A percentile compares a stretch with the other conserved stretches of the same genome.
Conservation (phyloP, 1,140 invertebrate species). For the Pseudomyrmex concolor region DNA sequence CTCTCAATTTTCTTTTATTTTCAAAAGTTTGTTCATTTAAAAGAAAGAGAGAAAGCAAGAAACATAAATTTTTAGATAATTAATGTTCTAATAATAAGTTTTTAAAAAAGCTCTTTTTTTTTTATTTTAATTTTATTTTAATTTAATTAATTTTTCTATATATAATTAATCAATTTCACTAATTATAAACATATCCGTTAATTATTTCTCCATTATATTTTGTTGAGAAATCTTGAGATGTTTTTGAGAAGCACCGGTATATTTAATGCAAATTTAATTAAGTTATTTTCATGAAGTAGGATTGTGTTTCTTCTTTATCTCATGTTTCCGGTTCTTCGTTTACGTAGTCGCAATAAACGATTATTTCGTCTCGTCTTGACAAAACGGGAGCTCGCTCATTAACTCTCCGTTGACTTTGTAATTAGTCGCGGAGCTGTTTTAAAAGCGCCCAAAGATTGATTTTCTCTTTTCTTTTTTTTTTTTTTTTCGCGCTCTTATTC, state of each 20-base stretch:
- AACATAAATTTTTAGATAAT: background rate
- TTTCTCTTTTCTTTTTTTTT: background rate
- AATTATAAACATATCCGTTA: no score
- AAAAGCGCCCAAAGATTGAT: background rate
- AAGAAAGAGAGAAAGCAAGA: background rate
- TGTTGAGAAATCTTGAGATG: background rate
- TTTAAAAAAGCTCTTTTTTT: background rate
- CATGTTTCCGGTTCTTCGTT: background rate
- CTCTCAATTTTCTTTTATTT: background rate
- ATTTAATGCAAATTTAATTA: slow-evolving; percentile 8
- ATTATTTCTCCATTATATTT: background rate
- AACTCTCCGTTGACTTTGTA: background rate
- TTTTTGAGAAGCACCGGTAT: background rate
- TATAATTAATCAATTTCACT: no score
- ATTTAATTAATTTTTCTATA: no score
- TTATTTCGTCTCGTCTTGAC: background rate
- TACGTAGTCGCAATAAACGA: background rate
- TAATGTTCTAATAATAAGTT: background rate
- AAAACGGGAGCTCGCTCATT: slow-evolving; percentile 16
- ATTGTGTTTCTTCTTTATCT: background rate
- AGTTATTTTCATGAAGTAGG: background rate
- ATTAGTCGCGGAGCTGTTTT: slow-evolving; percentile 13
- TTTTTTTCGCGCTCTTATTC: background rate
- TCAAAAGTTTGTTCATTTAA: background rate
- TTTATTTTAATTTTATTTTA: background rate